These are phyloP conservation scores for Phalacrocorax brasilianus DNA, from an alignment of 2,113 vertebrate genomes.

Conservation along the genomic window DNA sequence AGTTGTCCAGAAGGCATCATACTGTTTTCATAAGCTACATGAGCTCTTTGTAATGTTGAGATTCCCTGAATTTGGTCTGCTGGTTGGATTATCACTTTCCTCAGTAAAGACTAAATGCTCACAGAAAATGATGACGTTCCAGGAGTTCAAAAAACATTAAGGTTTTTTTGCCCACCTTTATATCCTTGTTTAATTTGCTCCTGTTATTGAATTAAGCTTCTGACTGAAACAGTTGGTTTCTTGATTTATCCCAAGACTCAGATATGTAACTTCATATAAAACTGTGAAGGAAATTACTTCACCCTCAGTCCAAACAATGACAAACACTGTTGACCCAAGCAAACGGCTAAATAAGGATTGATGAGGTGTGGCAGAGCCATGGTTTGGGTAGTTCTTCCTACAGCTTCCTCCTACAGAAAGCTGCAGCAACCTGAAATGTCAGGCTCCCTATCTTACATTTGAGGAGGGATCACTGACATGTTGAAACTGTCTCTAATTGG, in stretches of 20 bases:
- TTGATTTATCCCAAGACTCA: not conserved
- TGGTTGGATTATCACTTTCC: not conserved
- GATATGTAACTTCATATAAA: not conserved
- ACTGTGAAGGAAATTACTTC: constrained; percentile 44
- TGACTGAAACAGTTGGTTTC: not conserved
- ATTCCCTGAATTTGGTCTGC: not conserved
- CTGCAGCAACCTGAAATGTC: constrained; percentile 6
- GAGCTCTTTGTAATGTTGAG: not conserved
- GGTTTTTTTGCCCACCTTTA: not conserved
- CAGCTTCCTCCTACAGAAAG: constrained; percentile 35
- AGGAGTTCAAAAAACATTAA: not conserved
- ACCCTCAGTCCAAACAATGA: constrained; percentile 20
- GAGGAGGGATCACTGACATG: not conserved
- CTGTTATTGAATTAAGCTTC: not conserved
- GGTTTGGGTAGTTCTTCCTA: not conserved
- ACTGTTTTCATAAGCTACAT: not conserved
- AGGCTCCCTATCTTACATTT: not conserved
- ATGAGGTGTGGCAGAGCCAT: not conserved
- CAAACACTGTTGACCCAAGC: not conserved
- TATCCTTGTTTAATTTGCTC: not conserved
- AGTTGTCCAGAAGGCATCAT: not conserved
- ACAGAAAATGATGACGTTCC: not conserved
- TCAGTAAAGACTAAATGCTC: not conserved
- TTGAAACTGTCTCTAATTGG: not conserved
- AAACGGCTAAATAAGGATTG: not conserved